A percentile compares a stretch with the other conserved stretches of the same genome.
These are phyloP conservation scores for Zaprionus nigranus DNA, from an alignment of 1,140 invertebrate genomes.

Conservation along the genomic window DNA sequence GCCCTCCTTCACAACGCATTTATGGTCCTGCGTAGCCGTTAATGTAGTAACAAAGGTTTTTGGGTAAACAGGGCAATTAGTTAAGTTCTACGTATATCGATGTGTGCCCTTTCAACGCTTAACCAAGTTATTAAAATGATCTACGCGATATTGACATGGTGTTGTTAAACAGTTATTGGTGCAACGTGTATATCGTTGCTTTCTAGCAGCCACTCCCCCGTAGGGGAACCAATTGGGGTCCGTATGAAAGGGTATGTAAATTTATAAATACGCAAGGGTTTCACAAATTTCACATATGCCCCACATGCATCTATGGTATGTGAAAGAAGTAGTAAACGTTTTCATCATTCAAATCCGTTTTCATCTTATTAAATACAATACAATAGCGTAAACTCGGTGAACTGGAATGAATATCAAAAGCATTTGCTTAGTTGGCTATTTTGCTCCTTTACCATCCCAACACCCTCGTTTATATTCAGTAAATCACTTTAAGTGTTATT, in stretches of 20 bases:
- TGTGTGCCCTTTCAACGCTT: too few relatives aligned
- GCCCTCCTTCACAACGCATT: too few relatives aligned
- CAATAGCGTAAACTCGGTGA: slow-evolving; percentile 58
- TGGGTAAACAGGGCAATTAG: neutral
- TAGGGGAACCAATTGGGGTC: too few relatives aligned
- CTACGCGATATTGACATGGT: too few relatives aligned
- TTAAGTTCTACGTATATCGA: too few relatives aligned
- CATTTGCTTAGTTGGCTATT: slow-evolving; percentile 28
- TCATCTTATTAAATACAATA: slow-evolving; percentile 45
- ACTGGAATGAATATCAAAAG: slow-evolving; percentile 58
- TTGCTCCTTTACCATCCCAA: slow-evolving; percentile 6
- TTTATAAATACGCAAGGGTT: slow-evolving; percentile 33
- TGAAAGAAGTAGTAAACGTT: neutral
- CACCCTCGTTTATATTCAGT: slow-evolving; percentile 39
- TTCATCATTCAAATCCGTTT: slow-evolving; percentile 33
- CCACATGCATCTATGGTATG: slow-evolving; percentile 24
- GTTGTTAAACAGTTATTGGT: too few relatives aligned
- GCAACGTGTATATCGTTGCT: too few relatives aligned
- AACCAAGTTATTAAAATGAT: too few relatives aligned
- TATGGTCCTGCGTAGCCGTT: neutral
- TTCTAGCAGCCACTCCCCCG: too few relatives aligned
- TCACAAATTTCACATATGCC: slow-evolving; percentile 50
- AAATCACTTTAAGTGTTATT: slow-evolving; percentile 80
- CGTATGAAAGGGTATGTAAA: slow-evolving; percentile 14
- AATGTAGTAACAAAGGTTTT: neutral